Percentiles rank a stretch among this genome's conserved stretches.
Conservation (phyloP, 1,140 invertebrate genomes). For the Doryteuthis pealeii region DNA sequence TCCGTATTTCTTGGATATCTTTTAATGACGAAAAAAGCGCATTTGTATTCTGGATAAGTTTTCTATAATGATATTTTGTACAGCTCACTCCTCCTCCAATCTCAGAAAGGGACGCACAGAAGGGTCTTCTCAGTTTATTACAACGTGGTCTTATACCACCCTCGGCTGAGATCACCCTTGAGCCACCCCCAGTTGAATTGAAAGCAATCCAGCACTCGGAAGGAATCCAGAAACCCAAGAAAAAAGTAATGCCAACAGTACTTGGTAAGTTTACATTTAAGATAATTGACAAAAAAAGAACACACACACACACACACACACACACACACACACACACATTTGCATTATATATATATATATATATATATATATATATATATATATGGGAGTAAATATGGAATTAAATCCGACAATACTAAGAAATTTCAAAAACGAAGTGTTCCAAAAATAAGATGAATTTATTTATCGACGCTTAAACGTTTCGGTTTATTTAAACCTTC, state of each 20-base stretch:
- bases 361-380: background rate
- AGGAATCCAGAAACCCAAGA: slow-evolving; percentile 22
- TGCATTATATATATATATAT: background rate
- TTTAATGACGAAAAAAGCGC: too few species aligned
- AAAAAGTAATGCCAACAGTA: slow-evolving; percentile 35
- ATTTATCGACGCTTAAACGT: too few species aligned
- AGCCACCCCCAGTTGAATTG: slow-evolving; percentile 56
- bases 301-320: too few species aligned
- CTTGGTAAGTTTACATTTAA: slow-evolving; percentile 34
- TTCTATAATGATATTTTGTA: slow-evolving; percentile 5
- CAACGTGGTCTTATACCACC: slow-evolving; percentile 59
- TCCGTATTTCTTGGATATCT: too few species aligned
- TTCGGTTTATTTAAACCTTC: too few species aligned
- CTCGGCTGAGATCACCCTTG: slow-evolving; percentile 55
- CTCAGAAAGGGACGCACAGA: slow-evolving; percentile 55
- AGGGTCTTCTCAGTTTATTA: slow-evolving; percentile 57
- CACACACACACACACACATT: too few species aligned
- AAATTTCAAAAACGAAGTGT: too few species aligned
- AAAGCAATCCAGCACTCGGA: slow-evolving; percentile 34
- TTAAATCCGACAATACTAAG: too few species aligned
- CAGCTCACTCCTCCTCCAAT: slow-evolving; percentile 58
- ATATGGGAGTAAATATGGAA: too few species aligned
- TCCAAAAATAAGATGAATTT: too few species aligned
- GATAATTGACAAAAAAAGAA: background rate
- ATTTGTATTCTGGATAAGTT: too few species aligned